Conservation (phyloP, 1,140 invertebrate genomes). For the Diabrotica virgifera region DNA sequence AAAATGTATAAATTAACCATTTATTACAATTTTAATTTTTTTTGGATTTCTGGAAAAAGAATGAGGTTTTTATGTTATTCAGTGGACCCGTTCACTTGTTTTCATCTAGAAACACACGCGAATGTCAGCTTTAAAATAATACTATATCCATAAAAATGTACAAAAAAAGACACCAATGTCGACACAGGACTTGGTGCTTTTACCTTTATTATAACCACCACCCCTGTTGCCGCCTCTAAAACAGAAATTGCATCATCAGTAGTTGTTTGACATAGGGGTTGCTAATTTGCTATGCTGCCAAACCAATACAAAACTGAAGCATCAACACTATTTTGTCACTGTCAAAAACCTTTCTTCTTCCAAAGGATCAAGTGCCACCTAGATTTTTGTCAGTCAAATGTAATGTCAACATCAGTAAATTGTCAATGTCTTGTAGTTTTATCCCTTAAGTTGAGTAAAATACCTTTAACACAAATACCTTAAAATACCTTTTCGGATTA, state of each 20-base stretch:
- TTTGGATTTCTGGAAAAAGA: too few relatives aligned
- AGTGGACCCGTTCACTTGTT: too few relatives aligned
- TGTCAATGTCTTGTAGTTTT: too few relatives aligned
- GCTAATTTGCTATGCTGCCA: conserved; percentile 6
- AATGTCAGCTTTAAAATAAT: conserved; percentile 16
- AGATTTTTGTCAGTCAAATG: background rate
- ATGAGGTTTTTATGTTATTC: too few relatives aligned
- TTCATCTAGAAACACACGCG: too few relatives aligned
- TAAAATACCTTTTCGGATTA: background rate
- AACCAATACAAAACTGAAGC: conserved; percentile 14
- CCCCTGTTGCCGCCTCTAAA: conserved; percentile 47
- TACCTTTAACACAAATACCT: too few relatives aligned
- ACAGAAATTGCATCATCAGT: conserved; percentile 46
- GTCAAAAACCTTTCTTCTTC: conserved; percentile 18
- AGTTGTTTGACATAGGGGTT: conserved; percentile 38
- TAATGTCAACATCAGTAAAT: too few relatives aligned
- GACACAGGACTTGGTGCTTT: conserved; percentile 40
- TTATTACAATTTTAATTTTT: too few relatives aligned
- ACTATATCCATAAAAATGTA: conserved; percentile 37
- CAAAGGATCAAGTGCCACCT: background rate
- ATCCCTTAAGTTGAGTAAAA: too few relatives aligned
- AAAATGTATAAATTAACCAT: too few relatives aligned
- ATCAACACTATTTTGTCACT: conserved; percentile 9
- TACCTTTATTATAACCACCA: conserved; percentile 48
- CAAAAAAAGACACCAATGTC: conserved; percentile 40